Evolutionary conservation across 2,113 vertebrate species (phyloP), one percentile per base, ranked within the genome.

Genomic region (Oxygymnocypris stewartii): DNA sequence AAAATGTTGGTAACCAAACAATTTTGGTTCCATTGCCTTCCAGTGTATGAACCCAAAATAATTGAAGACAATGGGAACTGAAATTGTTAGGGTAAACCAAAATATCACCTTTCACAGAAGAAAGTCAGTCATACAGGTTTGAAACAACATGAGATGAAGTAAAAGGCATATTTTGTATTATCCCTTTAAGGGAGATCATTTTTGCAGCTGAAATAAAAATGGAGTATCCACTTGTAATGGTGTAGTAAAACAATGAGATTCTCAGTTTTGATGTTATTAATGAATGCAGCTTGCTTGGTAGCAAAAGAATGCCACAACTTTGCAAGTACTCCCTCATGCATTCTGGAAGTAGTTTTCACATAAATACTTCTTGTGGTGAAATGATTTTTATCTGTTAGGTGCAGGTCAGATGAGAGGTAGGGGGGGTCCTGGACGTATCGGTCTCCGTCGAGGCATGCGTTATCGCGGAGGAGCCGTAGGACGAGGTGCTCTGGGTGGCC

Each of bases 391-490:
- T 80, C 89, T 82, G 54, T 40, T 89, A 88, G 96, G 97, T 89
- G 91, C 94, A 94, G 93, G 91, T 82, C 92, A 95, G 84, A 94
- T 97, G 85, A 95, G 97, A 10, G 97, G 97, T 16, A 94, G 97
- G 14, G 97, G 97, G 0, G 86, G 96, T 1, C 93, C 95, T 20
- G 96, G 96, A n/a, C 93, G 97, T 59, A 92, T 97, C 91, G 95
- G 95, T 0, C 93, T 99, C 89, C 95, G 96, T 67, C 94, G 97
- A 92, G 95, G 94, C 47, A 93, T 94, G 83, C 92, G 95, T 1
- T 90, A 94, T 12, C 93, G 94, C 0, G 97, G 97, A 6, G 97
- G 95, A 63, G 47, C 92, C 7, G 8, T 92, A 67, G 96, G 96
- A 67, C 96, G 97, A 0, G 97, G 97, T 25, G 96, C 95, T 40